Conservation (phyloP, 2,797 vertebrate species). For the Chaenodraco wilsoni region DNA sequence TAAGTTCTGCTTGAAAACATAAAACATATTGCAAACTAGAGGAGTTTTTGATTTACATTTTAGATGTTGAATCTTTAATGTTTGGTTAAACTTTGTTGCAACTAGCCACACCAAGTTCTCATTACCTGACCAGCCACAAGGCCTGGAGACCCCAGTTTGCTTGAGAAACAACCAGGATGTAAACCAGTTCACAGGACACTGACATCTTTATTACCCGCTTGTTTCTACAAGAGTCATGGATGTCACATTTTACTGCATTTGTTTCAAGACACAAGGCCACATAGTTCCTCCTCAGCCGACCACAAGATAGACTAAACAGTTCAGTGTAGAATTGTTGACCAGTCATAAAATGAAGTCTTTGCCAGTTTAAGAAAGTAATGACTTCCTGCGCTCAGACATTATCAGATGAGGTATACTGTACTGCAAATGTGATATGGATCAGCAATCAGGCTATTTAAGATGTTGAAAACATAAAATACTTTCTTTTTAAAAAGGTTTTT, state of each 20-base stretch:
- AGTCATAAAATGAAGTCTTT: conserved; percentile 33
- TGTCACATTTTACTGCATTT: conserved; percentile 57
- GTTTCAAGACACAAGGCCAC: conserved; percentile 48
- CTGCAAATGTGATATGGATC: conserved; percentile 35
- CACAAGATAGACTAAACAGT: conserved; percentile 52
- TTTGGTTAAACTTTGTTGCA: conserved; percentile 14
- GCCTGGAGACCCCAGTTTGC: conserved; percentile 15
- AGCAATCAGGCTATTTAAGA: conserved; percentile 14
- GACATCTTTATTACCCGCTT: conserved; percentile 64
- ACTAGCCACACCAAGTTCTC: not conserved
- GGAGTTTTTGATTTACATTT: not conserved
- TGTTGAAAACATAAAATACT: conserved; percentile 8
- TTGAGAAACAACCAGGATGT: conserved; percentile 43
- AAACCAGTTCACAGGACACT: conserved; percentile 50
- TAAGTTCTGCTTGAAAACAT: not conserved
- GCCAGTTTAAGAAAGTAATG: conserved; percentile 19
- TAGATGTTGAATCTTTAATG: not conserved
- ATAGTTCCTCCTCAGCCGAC: conserved; percentile 34
- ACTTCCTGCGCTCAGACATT: conserved; percentile 9
- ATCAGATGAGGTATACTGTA: conserved; percentile 12
- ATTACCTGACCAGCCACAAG: conserved; percentile 17
- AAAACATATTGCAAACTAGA: not conserved
- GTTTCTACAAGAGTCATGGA: conserved; percentile 56
- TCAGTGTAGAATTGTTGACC: conserved; percentile 25
- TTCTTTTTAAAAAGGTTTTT: conserved; percentile 27